These are phyloP conservation scores for Argynnis bischoffii DNA, from an alignment of 2,888 invertebrate genomes.

Conservation along the genomic window DNA sequence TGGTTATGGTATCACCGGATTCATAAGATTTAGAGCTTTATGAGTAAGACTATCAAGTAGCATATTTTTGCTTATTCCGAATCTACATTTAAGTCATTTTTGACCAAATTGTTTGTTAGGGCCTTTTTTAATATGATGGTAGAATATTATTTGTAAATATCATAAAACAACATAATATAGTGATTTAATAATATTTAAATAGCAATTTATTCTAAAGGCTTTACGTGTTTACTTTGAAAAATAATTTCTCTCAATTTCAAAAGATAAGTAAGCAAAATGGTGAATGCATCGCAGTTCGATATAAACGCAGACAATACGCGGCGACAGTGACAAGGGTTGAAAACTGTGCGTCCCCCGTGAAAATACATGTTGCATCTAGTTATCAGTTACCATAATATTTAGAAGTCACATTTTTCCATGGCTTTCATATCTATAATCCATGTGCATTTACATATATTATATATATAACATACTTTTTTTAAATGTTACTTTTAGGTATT, in stretches of 20 bases:
- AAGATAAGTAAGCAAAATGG: constrained; percentile 25
- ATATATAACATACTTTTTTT: constrained; percentile 1
- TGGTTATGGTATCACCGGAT: too few relatives aligned
- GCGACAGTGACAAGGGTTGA: constrained; percentile 76
- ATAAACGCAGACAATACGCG: constrained; percentile 68
- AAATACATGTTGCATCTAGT: constrained; percentile 62
- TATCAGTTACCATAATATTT: constrained; percentile 67
- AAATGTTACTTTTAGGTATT: too few relatives aligned
- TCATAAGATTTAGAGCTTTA: too few relatives aligned
- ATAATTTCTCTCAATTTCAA: constrained; percentile 14
- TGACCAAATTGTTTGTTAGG: too few relatives aligned
- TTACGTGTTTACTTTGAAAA: not conserved
- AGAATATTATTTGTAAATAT: too few relatives aligned
- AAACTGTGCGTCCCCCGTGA: constrained; percentile 63
- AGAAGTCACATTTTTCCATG: constrained; percentile 35
- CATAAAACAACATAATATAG: too few relatives aligned
- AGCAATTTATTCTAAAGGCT: too few relatives aligned
- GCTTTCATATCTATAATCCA: constrained; percentile 2
- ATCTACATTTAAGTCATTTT: too few relatives aligned
- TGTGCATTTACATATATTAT: constrained; percentile 4
- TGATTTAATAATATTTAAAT: too few relatives aligned
- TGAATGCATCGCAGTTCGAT: constrained; percentile 58
- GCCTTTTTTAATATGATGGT: too few relatives aligned
- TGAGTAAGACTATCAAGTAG: too few relatives aligned
- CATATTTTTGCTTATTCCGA: too few relatives aligned